Evolutionary conservation across 2,797 vertebrate species (phyloP), one percentile per base, ranked within the genome.

Genomic region (Momotus momota): DNA sequence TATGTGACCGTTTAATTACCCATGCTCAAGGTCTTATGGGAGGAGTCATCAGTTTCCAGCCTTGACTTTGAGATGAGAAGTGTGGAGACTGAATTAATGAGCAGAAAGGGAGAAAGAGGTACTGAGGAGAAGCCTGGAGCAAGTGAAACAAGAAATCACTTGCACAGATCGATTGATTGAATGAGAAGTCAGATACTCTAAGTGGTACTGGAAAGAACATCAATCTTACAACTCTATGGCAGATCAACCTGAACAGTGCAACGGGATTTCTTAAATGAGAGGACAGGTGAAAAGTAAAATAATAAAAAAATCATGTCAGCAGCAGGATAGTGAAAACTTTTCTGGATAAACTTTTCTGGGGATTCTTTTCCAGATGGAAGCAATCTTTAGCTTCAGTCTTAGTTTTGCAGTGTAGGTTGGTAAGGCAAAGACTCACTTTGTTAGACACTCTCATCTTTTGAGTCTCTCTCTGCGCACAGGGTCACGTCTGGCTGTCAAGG

Each of bases 141-240:
- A 54, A 73, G 33, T 12, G 41, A 71, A 64, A 67, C 51, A 66
- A 77, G 48, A 62, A 79, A 52, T 94, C 72, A 8, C 67, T 93
- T 64, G 7, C 85, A 38, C 27, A 20, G 62, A 67, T 90, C 21
- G 0, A 86, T 40, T 45, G 82, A 94, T 72, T 4, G 8, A 86
- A 49, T 57, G 54, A 52, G 52, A 65, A 90, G 61, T 85, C 86
- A 82, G 81, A 78, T 65, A 7, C 57, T 82, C 8, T 66, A 54
- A 95, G 78, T 57, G 38, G 51, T 65, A 70, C 75, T 83, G 69
- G 73, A 16, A 77, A 69, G 72, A 89, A 67, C 13, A 66, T 61
- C 81, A 88, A 2, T 77, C 69, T 45, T 73, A 72, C 55, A 67
- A 25, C 33, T 58, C 22, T 35, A 2, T 55, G 69, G 62, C 49